A percentile compares a stretch with the other conserved stretches of the same genome.
Conservation (phyloP, 1,140 invertebrate species). For the Cotesia glomerata region DNA sequence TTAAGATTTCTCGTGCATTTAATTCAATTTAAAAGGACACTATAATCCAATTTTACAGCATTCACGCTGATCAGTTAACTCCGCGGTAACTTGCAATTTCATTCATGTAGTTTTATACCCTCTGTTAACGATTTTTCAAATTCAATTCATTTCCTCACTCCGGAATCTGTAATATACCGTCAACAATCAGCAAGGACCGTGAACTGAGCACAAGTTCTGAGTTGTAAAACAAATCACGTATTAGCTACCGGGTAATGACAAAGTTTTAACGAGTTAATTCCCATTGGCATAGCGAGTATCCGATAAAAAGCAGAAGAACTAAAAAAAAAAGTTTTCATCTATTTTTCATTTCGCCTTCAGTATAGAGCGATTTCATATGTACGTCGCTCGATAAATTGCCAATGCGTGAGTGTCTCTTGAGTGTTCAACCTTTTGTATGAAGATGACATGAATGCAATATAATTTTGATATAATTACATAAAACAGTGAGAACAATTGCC, state of each 20-base stretch:
- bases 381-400: background rate
- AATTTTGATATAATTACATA: background rate
- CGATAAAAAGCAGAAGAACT: background rate
- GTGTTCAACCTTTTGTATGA: slow-evolving; percentile 2
- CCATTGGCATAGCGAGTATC: background rate
- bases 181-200: no score
- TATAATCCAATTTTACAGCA: background rate
- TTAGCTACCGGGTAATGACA: background rate
- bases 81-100: no score
- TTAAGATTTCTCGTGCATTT: background rate
- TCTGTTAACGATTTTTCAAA: background rate
- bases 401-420: slow-evolving; percentile 20
- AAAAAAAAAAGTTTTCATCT: background rate
- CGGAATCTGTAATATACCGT: background rate
- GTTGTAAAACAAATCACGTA: background rate
- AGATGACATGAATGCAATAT: background rate
- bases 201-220: background rate
- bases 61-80: no score
- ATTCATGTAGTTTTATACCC: background rate
- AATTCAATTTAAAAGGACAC: background rate
- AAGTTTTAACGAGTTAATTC: background rate
- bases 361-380: background rate
- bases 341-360: background rate
- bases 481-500: background rate
- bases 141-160: background rate